These are phyloP conservation scores for Eupeodes corollae DNA, from an alignment of 1,140 invertebrate species.

Conservation along the genomic window DNA sequence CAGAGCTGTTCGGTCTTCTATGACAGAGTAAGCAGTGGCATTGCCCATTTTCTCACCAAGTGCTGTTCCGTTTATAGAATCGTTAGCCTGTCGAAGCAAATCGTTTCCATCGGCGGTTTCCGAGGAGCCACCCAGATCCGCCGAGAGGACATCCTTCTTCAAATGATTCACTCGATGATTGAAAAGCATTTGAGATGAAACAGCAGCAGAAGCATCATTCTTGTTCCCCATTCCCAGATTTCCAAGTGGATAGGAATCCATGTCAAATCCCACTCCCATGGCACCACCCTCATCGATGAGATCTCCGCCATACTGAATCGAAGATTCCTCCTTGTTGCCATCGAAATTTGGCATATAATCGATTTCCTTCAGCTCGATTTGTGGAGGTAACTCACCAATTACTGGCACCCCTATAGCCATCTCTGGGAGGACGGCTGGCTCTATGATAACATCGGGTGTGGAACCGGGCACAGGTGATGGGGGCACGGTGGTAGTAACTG, in stretches of 20 bases:
- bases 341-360: conserved; percentile 29
- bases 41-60: conserved; percentile 9
- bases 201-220: conserved; percentile 1
- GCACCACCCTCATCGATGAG: conserved; percentile 24
- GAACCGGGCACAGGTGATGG: conserved; percentile 1
- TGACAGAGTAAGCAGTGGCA: conserved; percentile 18
- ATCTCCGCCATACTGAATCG: conserved; percentile 33
- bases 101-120: conserved; percentile 3
- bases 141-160: conserved; percentile 24
- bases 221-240: conserved; percentile 9
- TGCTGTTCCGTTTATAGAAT: background rate
- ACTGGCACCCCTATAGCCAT: conserved; percentile 34
- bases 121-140: conserved; percentile 13
- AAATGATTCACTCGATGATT: conserved; percentile 20
- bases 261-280: conserved; percentile 27
- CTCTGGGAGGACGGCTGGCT: conserved; percentile 33
- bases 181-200: conserved; percentile 3
- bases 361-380: conserved; percentile 36
- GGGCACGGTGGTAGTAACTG: background rate
- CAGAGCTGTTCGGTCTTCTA: conserved; percentile 2
- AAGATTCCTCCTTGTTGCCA: conserved; percentile 17
- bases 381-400: conserved; percentile 34
- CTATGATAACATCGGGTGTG: conserved; percentile 30
- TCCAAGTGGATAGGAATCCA: conserved; percentile 32
- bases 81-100: background rate